Base-by-base conservation (phyloP, 2,888 invertebrate genomes). In the Odontomyia ornata region DNA sequence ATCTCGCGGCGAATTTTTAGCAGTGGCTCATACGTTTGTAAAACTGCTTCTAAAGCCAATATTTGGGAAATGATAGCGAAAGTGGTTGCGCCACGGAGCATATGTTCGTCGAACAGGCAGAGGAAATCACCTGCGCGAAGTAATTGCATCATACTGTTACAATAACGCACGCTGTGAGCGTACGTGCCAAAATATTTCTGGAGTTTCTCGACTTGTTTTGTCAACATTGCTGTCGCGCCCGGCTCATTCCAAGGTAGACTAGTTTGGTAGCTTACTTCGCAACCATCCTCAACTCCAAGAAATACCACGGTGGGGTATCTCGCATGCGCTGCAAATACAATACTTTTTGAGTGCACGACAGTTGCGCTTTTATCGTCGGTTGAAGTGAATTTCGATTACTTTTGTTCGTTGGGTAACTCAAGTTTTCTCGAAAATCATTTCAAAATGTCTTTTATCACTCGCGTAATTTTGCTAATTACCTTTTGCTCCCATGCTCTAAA, bases 301-400 rank as follows among this genome's bases (percentile, higher is more conserved):
- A 52, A 52, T 18, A 52, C 60, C 7, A 23, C 11, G 60, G 60
- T 52, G 52, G 60, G 60, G 60, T 15, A 23, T 15, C 52, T 52
- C 13, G 52, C 52, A 52, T 18, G 52, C 2, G 52, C 52, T 36
- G 13, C 52, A 9, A 4, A 13, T 52, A 52, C 25, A 23, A 60
- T 4, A 21, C 13, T 7, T 60, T 21, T 60, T 18, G 23, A 4
- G 60, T 60, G 60, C 60, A 60, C 25, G 25, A 7, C 60, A 60
- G 60, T 52, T 52, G 52, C 52, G n/a, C 4, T 13, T 52, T 65
- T 65, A 27, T 5, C 36, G 36, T 30, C 25, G 25, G 27, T 64
- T 30, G 64, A 30, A 30, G 64, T 47, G 43, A 27, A 67, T 43
- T 65, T 65, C 65, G 30, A 9, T 65, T 65, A 15, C 18, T 52